Base-by-base conservation (phyloP, 2,888 invertebrate species). In the Polydrusus cervinus region DNA sequence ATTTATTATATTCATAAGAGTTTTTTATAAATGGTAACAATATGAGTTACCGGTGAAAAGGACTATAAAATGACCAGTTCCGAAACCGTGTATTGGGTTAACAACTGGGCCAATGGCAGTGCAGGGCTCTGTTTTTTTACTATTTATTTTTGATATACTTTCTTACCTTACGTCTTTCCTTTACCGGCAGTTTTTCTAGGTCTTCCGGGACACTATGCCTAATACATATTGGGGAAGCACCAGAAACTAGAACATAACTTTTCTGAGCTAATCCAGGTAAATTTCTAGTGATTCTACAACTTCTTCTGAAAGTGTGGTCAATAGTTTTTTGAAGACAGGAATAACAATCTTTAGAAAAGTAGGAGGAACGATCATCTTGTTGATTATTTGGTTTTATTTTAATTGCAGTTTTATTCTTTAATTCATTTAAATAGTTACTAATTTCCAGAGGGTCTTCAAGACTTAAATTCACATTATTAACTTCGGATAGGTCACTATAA, bases 221-320 rank as follows among this genome's bases (percentile, higher is more conserved):
- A 45, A 45, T 51, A 70, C 77, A 77, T 77, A 77, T 45, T 74
- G 77, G 74, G 60, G 74, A 77, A 77, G 77, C 66, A 55, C 62
- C 34, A 71, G 70, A 68, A 66, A 75, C 65, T 47, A 70, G 25
- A 14, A 60, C 14, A 49, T 6, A 38, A 5, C 45, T 51, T 11
- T 7, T 53, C 6, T 61, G 30, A 30, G 20, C 18, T 18, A 70
- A 40, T 20, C 14, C 40, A n/a, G 75, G 75, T 7, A 38, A 71
- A 8, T 43, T 51, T 47, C 75, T 60, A 61, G 75, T 75, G 18
- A 75, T 71, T 49, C 60, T 75, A 62, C 75, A 75, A 18, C 66
- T 43, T 45, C 38, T 61, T 61, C 75, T 71, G 60, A 71, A 75
- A 6, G 68, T 61, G 20, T 47, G 61, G 40, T 75, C 65, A 20